Base-by-base conservation (phyloP, 2,888 invertebrate species). In the Pseudococcus viburni region DNA sequence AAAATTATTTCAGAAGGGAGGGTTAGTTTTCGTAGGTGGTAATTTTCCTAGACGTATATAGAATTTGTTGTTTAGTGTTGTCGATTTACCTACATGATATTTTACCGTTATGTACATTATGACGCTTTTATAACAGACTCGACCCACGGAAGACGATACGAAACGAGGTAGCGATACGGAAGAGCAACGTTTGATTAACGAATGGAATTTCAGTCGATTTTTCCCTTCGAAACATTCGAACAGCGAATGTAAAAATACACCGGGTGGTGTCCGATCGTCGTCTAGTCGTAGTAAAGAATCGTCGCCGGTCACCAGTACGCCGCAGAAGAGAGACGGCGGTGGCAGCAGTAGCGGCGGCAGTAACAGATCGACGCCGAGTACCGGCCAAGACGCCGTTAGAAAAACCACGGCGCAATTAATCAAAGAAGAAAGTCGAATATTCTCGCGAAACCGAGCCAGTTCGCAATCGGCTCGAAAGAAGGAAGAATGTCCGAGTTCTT, bases 141-240 rank as follows among this genome's bases (percentile, higher is more conserved):
- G 51, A 15, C 48, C 59, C n/a, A n/a, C 59, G 59, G 59, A 73
- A 46, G 88, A 88, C 51, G 88, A 88, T 83, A 48, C 80, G 51
- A 80, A 83, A 39, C 83, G 48, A 26, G 17, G 33, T 88, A 88
- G 51, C 83, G 94, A 95, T 91, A 93, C 94, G 91, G 96, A 96
- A 91, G 96, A 96, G 92, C 95, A 95, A 89, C 94, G 95, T 88
- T 93, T 96, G 90, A 93, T 96, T 90, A 95, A 96, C 92, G 96
- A 96, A 91, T 96, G 96, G 96, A 95, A 96, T 92, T 95, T 96
- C 92, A 95, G 96, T 90, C 94, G 95, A 91, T 96, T 96, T 93
- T 96, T 96, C 92, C 95, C 92, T 11, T 64, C 64, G 90, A 92
- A 92, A 46, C 46, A 68, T 26, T 59, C 55, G 59, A 64, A 84